Evolutionary conservation across 2,113 vertebrate genomes (phyloP), one percentile per base, ranked within the genome.

Genomic region (Protobothrops flavoviridis): DNA sequence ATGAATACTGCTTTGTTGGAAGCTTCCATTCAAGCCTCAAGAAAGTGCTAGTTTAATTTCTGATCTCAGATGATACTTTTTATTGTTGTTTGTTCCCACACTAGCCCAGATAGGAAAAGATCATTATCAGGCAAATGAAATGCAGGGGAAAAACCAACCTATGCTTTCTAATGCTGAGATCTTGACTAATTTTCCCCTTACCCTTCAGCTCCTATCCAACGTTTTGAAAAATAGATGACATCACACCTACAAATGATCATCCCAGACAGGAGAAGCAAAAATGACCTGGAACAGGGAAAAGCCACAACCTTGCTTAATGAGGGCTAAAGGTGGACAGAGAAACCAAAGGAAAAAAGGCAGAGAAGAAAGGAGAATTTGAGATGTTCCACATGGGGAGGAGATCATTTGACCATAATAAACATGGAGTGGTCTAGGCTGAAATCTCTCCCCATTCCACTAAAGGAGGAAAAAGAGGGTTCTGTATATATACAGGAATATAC

Each of bases 11-110:
- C 39, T 89, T 85, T 89, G 13, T n/a, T 23, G 29, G 50, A 8
- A 61, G 61, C 61, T 89, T 56, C n/a, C 10, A 45, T 59, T 52
- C 92, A 39, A 59, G 74, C 3, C 26, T 59, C 29, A 85, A 55
- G 29, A 90, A 93, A 93, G 88, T 90, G 87, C 87, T 92, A 26
- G 7, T 59, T 90, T 85, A 52, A 87, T 61, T 39, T 86, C 53
- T 50, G 2, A 15, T 45, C 50, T 45, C 69, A 61, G 85, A 90
- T 10, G 53, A 20, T 55, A 29, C 21, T 24, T 69, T 92, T 74
- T 56, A 89, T 26, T 91, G 86, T 1, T 10, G 50, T 20, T 81
- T n/a, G 17, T 10, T 48, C 81, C 20, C 69, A 57, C 6, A 10
- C 33, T 13, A 24, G n/a, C 59, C 81, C 57, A 87, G 15, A 10